Percentiles rank a stretch among this genome's conserved stretches.
phyloP scores from a whole-genome alignment of 2,888 invertebrate genomes.

The Nemotelus pantherinus region DNA sequence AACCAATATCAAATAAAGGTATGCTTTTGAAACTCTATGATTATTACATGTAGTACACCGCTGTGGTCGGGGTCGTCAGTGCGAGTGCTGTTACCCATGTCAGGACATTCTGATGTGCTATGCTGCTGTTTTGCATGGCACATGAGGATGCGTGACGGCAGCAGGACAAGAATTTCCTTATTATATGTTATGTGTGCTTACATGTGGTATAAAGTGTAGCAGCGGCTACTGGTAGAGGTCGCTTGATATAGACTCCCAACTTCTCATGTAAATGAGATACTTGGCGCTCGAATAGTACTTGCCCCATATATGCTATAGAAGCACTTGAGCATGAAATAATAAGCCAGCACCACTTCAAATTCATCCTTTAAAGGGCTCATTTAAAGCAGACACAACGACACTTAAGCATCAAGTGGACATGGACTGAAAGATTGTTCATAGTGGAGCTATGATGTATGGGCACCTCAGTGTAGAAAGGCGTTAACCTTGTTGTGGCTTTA shows the following conservation, averaged over 20 bases:
- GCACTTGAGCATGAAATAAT: constrained; percentile 35
- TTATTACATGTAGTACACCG: neutral
- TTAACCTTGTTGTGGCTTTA: too few species aligned
- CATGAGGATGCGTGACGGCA: neutral
- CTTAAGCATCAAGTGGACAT: neutral
- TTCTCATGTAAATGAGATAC: constrained; percentile 38
- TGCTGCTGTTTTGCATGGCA: neutral
- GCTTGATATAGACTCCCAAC: neutral
- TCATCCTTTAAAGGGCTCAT: constrained; percentile 16
- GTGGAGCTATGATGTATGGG: too few species aligned
- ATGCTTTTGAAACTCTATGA: neutral
- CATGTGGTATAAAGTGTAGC: too few species aligned
- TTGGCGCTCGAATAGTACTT: constrained; percentile 21
- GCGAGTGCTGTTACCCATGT: too few species aligned
- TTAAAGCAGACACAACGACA: constrained; percentile 7
- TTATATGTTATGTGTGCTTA: too few species aligned
- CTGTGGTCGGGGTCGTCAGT: too few species aligned
- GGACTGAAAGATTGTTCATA: too few species aligned
- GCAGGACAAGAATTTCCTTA: neutral
- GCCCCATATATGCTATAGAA: constrained; percentile 28
- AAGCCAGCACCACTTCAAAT: constrained; percentile 5
- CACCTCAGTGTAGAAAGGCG: too few species aligned
- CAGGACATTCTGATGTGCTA: neutral
- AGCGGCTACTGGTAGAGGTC: too few species aligned
- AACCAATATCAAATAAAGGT: neutral